Base-by-base conservation (phyloP, 2,113 vertebrate species). In the Mesocricetus auratus region DNA sequence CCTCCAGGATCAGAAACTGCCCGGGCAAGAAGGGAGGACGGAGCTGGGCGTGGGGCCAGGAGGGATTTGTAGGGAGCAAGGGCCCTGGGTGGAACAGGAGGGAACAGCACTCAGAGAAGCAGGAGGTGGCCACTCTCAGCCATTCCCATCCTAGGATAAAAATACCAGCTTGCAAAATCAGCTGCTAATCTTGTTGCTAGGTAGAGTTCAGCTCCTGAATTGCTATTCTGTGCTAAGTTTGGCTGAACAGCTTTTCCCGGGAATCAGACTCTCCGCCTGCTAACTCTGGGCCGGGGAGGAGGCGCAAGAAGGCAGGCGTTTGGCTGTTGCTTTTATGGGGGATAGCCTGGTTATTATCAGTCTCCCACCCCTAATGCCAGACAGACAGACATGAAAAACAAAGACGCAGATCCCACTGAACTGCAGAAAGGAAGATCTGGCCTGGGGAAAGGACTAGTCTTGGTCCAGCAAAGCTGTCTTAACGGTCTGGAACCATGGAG, bases 111-210 rank as follows among this genome's bases (percentile, higher is more conserved):
- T 71, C 19, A 45, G 31, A 86, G 91, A 19, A 69, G 36, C 73
- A 86, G 74, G 90, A 94, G 93, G 94, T 60, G 58, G 95, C 92
- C 93, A 77, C 78, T 74, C 74, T 95, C 92, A 96, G 94, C 92
- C 0, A 5, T 90, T 94, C n/a, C 74, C 31, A 73, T 78, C 86
- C 90, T 13, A 79, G 88, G 96, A 97, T 97, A 97, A 97, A 97
- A 97, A 97, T 97, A 97, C 60, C 95, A 90, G 79, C 87, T 93
- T 94, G 92, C 95, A 96, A 86, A 90, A 90, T 97, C 94, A 97
- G 95, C 95, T 94, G 95, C 96, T 95, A 88, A 96, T 94, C 95
- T 95, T 97, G 97, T 97, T 97, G 97, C 97, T 97, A 96, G 95
- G 97, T 94, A 97, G 96, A 95, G 90, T 93, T 96, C 92, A 94